Base-by-base conservation (phyloP, 2,888 invertebrate genomes). In the Nesidiocoris tenuis region DNA sequence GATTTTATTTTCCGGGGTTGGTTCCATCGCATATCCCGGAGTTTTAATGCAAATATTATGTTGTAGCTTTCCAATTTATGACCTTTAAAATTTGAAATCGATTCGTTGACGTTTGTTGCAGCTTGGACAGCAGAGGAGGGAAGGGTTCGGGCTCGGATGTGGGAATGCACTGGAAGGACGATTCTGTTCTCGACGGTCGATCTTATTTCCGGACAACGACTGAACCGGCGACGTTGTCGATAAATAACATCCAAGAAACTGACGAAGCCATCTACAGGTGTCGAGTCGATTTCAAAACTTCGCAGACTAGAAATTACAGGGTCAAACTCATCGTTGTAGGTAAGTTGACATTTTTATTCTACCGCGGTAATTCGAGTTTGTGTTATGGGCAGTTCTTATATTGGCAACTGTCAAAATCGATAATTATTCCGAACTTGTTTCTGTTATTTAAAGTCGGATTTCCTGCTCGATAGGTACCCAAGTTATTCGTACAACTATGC, bases 251-350 rank as follows among this genome's bases (percentile, higher is more conserved):
- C 76, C 84, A 85, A 78, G 87, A 88, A 80, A 84, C 86, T 21
- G 93, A 94, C 83, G 90, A 90, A 74, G 93, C 92, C 3, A 87
- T 91, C 80, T 93, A 93, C 84, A 87, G 91, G 77, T 94, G 94
- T 83, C 85, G 93, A 76, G 91, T 93, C 64, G 93, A 94, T 84
- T 93, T 92, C 84, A 88, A 89, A 81, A 88, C 89, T 80, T 91
- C 92, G 7, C 92, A 92, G 0, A 93, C 93, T 9, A 88, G 89
- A 80, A 92, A 93, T 83, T 88, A 90, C 77, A 88, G 90, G 81
- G 89, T 92, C 78, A 86, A 89, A 79, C 86, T 94, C 76, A 88
- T 89, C 79, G 89, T 93, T 76, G 90, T 93, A 80, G 90, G 93
- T 93, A 83, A 86, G 89, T 85, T 18, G 0, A n/a, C n/a, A n/a